Conservation (phyloP, 2,113 vertebrate species). For the Fregetta grallaria region DNA sequence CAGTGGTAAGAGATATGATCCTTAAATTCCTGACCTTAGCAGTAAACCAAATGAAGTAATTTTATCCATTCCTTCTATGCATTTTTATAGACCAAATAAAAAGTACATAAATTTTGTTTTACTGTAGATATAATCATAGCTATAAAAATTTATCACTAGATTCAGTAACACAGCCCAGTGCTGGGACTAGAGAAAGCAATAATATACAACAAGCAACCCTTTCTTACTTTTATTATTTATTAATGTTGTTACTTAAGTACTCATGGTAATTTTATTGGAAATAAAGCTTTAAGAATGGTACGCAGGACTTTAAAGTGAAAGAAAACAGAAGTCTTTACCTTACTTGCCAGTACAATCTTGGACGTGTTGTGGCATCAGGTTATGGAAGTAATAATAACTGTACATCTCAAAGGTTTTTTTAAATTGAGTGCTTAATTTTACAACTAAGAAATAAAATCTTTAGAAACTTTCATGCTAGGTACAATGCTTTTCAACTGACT, state of each 20-base stretch:
- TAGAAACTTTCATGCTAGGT: neutral
- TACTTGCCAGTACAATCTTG: neutral
- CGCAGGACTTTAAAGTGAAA: neutral
- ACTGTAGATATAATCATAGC: constrained; percentile 31
- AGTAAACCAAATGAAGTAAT: constrained; percentile 6
- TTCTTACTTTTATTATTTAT: neutral
- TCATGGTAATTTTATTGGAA: neutral
- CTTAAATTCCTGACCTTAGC: neutral
- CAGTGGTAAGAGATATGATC: neutral
- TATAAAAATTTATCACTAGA: constrained; percentile 58
- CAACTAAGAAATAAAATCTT: neutral
- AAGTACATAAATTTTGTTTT: constrained; percentile 51
- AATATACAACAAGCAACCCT: neutral
- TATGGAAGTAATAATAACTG: neutral
- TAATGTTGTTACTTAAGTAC: neutral
- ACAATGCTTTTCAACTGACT: neutral
- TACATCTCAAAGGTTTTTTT: neutral
- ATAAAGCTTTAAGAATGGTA: neutral
- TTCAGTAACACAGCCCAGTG: constrained; percentile 9
- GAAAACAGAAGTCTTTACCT: neutral
- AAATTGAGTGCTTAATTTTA: neutral
- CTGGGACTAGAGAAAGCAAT: neutral
- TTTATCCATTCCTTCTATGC: neutral
- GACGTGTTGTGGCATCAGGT: neutral
- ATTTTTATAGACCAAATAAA: constrained; percentile 57